Percentiles rank a stretch among this genome's conserved stretches.
phyloP scores from a whole-genome alignment of 2,888 invertebrate genomes.

The Dasypogon diadema region DNA sequence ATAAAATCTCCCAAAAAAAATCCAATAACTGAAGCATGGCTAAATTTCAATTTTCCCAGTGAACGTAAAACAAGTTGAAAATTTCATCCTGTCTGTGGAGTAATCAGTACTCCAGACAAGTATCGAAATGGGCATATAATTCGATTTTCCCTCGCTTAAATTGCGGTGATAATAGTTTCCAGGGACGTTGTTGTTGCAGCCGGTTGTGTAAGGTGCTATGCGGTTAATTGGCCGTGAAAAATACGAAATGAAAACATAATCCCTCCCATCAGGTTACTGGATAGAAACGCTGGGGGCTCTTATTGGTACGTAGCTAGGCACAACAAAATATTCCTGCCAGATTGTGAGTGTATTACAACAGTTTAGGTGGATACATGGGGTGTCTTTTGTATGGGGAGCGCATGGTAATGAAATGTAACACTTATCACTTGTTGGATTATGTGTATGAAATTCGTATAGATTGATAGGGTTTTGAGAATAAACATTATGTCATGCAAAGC shows the following conservation, averaged over 20 bases:
- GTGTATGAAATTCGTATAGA: too few relatives aligned
- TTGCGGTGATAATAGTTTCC: constrained; percentile 57
- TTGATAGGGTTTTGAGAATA: too few relatives aligned
- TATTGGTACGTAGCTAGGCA: background rate
- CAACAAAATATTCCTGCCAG: too few relatives aligned
- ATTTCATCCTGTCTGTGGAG: constrained; percentile 1
- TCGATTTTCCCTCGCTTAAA: constrained; percentile 55
- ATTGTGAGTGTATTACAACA: too few relatives aligned
- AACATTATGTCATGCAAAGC: too few relatives aligned
- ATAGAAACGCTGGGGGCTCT: background rate
- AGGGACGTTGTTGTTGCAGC: constrained; percentile 30
- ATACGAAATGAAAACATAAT: constrained; percentile 66
- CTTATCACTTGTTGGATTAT: too few relatives aligned
- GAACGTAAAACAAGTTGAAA: constrained; percentile 18
- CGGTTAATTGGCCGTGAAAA: constrained; percentile 68
- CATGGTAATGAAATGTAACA: too few relatives aligned
- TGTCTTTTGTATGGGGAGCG: too few relatives aligned
- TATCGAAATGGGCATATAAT: constrained; percentile 55
- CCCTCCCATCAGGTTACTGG: constrained; percentile 1
- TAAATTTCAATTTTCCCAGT: constrained; percentile 11
- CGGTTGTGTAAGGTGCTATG: constrained; percentile 55
- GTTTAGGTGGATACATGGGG: too few relatives aligned
- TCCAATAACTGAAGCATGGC: background rate
- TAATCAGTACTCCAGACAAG: constrained; percentile 20
- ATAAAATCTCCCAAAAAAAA: background rate